Evolutionary conservation across 2,113 vertebrate genomes (phyloP).

Genomic region (Nannobrachium achirus): DNA sequence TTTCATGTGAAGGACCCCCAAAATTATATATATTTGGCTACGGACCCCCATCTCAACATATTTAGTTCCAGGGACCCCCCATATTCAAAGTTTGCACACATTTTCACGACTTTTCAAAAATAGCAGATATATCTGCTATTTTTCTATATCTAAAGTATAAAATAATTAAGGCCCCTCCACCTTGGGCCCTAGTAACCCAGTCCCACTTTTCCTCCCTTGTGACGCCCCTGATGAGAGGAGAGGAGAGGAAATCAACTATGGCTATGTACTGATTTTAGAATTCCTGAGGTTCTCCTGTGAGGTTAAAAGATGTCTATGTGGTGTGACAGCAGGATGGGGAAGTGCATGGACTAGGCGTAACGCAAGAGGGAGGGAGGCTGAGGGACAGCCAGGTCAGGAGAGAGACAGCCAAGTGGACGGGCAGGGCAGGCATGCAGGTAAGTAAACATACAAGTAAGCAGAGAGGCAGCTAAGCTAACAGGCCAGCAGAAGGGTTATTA

Average conservation of each 20-base stretch:
- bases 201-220: no score
- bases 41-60: no score
- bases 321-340: conserved; percentile 42
- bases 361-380: conserved; percentile 7
- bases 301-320: conserved; percentile 32
- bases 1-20: no score
- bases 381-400: not conserved
- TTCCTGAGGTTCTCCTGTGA: conserved; percentile 55
- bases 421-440: not conserved
- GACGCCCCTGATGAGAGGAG: not conserved
- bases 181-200: no score
- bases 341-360: conserved; percentile 14
- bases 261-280: conserved; percentile 46
- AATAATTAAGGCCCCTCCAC: no score
- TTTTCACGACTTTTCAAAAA: no score
- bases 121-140: no score
- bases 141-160: no score
- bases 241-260: not conserved
- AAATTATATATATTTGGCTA: no score
- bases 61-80: no score
- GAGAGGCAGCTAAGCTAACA: not conserved
- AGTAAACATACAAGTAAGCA: not conserved
- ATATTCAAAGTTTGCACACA: no score
- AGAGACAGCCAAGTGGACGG: not conserved
- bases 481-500: not conserved